phyloP scores from a whole-genome alignment of 2,888 invertebrate genomes.

The Sphecodes monilicornis region DNA sequence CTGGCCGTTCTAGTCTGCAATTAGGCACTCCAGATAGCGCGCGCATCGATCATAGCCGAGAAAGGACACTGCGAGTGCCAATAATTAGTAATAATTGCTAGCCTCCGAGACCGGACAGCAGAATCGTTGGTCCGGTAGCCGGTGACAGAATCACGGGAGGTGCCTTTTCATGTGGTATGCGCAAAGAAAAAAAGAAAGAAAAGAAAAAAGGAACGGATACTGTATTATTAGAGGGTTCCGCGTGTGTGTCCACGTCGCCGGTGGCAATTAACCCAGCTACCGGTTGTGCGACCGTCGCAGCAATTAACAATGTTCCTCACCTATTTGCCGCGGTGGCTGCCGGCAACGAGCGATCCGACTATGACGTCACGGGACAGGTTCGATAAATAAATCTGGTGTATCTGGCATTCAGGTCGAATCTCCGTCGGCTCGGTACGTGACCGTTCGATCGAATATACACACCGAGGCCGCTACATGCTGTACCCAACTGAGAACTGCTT shows the following conservation, averaged over 20 bases:
- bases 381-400: slow-evolving; percentile 61
- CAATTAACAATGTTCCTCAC: slow-evolving; percentile 71
- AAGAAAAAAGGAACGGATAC: slow-evolving; percentile 47
- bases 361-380: slow-evolving; percentile 58
- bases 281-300: slow-evolving; percentile 61
- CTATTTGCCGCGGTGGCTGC: slow-evolving; percentile 36
- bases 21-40: slow-evolving; percentile 33
- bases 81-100: slow-evolving; percentile 38
- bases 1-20: slow-evolving; percentile 11
- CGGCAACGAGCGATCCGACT: slow-evolving; percentile 51
- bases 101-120: background rate
- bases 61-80: slow-evolving; percentile 28
- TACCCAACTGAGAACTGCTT: slow-evolving; percentile 56
- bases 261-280: slow-evolving; percentile 72
- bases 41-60: slow-evolving; percentile 37
- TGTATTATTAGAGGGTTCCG: slow-evolving; percentile 66
- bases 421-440: slow-evolving; percentile 57
- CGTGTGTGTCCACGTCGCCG: slow-evolving; percentile 45
- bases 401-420: slow-evolving; percentile 71
- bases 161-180: slow-evolving; percentile 37
- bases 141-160: slow-evolving; percentile 39
- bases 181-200: slow-evolving; percentile 31
- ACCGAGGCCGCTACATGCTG: slow-evolving; percentile 31
- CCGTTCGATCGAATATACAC: slow-evolving; percentile 50
- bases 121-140: background rate